A percentile compares a stretch with the other conserved stretches of the same genome.
These are phyloP conservation scores for Gadus chalcogrammus DNA, from an alignment of 2,113 vertebrate genomes.

Conservation along the genomic window DNA sequence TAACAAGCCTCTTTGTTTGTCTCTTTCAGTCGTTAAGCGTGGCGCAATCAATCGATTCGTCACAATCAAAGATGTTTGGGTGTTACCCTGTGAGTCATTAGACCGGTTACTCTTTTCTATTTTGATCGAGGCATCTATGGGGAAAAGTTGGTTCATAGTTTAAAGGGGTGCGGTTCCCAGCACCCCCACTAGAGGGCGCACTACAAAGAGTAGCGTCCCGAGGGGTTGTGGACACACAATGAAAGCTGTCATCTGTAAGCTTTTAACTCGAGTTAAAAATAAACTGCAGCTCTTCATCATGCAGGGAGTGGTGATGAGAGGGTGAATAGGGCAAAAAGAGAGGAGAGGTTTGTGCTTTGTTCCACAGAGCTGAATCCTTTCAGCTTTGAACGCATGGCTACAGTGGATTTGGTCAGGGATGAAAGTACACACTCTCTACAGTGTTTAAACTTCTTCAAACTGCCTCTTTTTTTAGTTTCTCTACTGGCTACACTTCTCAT, in stretches of 20 bases:
- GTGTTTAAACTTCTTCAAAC: not conserved
- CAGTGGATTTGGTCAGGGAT: slow-evolving; percentile 21
- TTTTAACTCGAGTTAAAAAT: slow-evolving; percentile 68
- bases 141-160: slow-evolving; percentile 45
- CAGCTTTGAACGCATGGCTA: slow-evolving; percentile 12
- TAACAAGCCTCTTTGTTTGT: not conserved
- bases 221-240: slow-evolving; percentile 35
- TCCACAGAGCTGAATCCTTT: slow-evolving; percentile 8
- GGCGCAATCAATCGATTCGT: not conserved
- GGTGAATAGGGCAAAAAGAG: slow-evolving; percentile 37
- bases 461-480: not conserved
- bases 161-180: slow-evolving; percentile 24
- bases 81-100: slow-evolving; percentile 48
- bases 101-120: slow-evolving; percentile 37
- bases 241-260: slow-evolving; percentile 61
- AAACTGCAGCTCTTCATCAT: slow-evolving; percentile 33
- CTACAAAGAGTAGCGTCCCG: slow-evolving; percentile 22
- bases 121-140: slow-evolving; percentile 40
- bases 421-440: slow-evolving; percentile 3
- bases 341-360: slow-evolving; percentile 7
- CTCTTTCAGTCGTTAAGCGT: not conserved
- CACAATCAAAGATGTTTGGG: slow-evolving; percentile 14
- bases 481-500: not conserved
- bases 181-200: slow-evolving; percentile 56
- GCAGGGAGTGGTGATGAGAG: slow-evolving; percentile 51